Evolutionary conservation across 2,113 vertebrate genomes (phyloP).

Genomic region (Hippocampus guttulatus): DNA sequence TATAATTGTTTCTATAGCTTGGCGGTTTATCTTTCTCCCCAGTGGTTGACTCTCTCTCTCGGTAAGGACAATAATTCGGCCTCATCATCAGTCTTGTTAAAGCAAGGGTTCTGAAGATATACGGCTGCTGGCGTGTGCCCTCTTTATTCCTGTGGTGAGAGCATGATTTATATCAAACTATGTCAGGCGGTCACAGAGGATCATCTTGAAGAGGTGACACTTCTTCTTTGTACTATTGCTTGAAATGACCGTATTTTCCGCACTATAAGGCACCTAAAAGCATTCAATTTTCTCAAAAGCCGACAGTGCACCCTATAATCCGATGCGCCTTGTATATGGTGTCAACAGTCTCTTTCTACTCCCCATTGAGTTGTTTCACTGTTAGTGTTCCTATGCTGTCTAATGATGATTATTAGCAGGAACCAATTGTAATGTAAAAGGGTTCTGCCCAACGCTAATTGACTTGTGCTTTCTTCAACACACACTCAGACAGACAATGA

Average conservation of each 20-base stretch:
- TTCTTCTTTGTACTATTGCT: conserved; percentile 12
- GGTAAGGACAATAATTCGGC: conserved; percentile 43
- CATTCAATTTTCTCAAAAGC: too few species aligned
- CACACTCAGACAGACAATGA: too few species aligned
- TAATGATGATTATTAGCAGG: too few species aligned
- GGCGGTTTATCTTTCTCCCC: conserved; percentile 56
- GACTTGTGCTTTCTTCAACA: too few species aligned
- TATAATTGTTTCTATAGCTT: conserved; percentile 36
- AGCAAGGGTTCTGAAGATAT: conserved; percentile 31
- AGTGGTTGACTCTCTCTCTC: conserved; percentile 47
- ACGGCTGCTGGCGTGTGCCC: conserved; percentile 23
- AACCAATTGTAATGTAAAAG: too few species aligned
- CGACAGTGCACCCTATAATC: too few species aligned
- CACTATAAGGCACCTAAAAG: too few species aligned
- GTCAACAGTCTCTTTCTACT: too few species aligned
- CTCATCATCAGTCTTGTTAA: conserved; percentile 50
- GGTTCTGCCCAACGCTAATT: too few species aligned
- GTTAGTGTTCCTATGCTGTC: too few species aligned
- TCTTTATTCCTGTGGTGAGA: conserved; percentile 29
- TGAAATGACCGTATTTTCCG: not conserved
- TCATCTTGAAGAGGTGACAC: conserved; percentile 17
- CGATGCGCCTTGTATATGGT: too few species aligned
- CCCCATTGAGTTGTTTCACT: too few species aligned
- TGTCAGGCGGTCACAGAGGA: conserved; percentile 14
- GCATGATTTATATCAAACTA: conserved; percentile 26